phyloP scores from a whole-genome alignment of 2,797 vertebrate species.

The Takifugu ocellatus region DNA sequence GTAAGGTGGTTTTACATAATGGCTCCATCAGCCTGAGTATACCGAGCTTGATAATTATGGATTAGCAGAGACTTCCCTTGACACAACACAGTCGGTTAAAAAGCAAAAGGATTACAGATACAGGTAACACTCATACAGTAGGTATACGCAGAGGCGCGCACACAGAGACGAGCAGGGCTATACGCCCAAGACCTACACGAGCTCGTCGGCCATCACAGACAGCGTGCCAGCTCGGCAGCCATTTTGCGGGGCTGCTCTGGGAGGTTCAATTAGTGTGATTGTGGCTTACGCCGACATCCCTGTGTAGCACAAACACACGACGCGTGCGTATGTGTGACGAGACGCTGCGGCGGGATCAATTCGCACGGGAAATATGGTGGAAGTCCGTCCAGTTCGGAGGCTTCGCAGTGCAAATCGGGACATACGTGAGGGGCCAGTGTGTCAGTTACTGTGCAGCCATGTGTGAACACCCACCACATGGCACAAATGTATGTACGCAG shows the following conservation, averaged over 20 bases:
- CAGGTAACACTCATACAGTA: slow-evolving; percentile 24
- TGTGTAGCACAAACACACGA: slow-evolving; percentile 1
- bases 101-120: slow-evolving; percentile 39
- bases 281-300: slow-evolving; percentile 39
- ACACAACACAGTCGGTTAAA: slow-evolving; percentile 46
- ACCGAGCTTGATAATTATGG: slow-evolving; percentile 58
- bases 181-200: slow-evolving; percentile 59
- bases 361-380: no score
- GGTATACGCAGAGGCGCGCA: slow-evolving; percentile 23
- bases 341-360: not conserved
- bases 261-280: slow-evolving; percentile 70
- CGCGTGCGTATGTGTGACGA: not conserved
- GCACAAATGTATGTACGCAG: slow-evolving; percentile 35
- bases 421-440: slow-evolving; percentile 28
- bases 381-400: slow-evolving; percentile 1
- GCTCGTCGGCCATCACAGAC: slow-evolving; percentile 73
- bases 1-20: slow-evolving; percentile 34
- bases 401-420: slow-evolving; percentile 29
- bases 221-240: slow-evolving; percentile 66
- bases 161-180: slow-evolving; percentile 28
- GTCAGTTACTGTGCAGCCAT: slow-evolving; percentile 44
- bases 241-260: slow-evolving; percentile 71
- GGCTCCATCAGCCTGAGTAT: slow-evolving; percentile 36
- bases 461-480: slow-evolving; percentile 47
- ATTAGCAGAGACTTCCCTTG: slow-evolving; percentile 54